Conservation (phyloP, 2,888 invertebrate genomes). For the Noctua pronuba region DNA sequence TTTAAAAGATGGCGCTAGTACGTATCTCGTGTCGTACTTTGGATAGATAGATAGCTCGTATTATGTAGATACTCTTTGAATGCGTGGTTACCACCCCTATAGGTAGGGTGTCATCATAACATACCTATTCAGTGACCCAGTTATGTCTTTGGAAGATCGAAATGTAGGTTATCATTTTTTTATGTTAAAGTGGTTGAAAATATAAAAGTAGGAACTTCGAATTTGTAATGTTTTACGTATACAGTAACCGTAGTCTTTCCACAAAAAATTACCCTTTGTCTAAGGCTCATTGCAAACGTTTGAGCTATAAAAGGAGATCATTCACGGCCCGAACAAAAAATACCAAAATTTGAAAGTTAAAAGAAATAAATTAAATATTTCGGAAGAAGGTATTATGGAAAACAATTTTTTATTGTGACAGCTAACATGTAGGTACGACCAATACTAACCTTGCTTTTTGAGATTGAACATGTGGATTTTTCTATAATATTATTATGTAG, state of each 20-base stretch:
- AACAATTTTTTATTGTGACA: too few species aligned
- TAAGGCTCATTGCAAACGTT: too few species aligned
- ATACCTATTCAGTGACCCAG: background rate
- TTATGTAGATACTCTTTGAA: background rate
- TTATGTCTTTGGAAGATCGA: background rate
- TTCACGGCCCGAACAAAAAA: too few species aligned
- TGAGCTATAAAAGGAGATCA: too few species aligned
- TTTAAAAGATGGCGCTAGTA: slow-evolving; percentile 15
- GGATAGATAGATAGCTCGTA: background rate
- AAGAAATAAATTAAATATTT: too few species aligned
- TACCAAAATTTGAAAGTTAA: too few species aligned
- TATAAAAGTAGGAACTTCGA: background rate
- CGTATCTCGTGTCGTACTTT: background rate
- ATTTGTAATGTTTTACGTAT: background rate
- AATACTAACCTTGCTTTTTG: too few species aligned
- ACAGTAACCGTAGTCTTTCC: background rate
- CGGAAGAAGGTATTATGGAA: too few species aligned
- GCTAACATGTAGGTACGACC: too few species aligned
- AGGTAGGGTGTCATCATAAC: background rate
- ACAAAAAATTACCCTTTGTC: too few species aligned
- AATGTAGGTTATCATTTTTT: background rate
- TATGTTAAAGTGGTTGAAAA: background rate
- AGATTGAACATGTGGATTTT: too few species aligned
- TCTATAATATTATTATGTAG: too few species aligned
- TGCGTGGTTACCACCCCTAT: background rate